A percentile compares a stretch with the other conserved stretches of the same genome.
Conservation (phyloP, 2,797 vertebrate genomes). For the Pangasius sanitwongsei region DNA sequence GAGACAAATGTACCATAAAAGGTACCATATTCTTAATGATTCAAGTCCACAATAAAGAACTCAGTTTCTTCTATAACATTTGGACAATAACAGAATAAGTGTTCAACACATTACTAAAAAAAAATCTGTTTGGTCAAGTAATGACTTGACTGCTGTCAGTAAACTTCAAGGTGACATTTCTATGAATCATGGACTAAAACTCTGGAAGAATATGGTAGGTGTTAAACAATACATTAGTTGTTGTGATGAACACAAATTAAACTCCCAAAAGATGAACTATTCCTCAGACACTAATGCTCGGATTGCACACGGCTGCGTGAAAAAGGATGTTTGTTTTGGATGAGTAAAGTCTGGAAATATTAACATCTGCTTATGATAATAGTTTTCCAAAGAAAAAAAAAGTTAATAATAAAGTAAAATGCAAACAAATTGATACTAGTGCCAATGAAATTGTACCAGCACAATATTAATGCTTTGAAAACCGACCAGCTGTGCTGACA, state of each 20-base stretch:
- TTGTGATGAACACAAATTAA: conserved; percentile 8
- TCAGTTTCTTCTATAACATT: not conserved
- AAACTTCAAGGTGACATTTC: conserved; percentile 10
- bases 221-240: conserved; percentile 33
- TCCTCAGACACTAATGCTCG: conserved; percentile 12
- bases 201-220: conserved; percentile 40
- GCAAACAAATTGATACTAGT: conserved; percentile 14
- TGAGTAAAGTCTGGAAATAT: conserved; percentile 38
- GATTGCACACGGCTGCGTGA: conserved; percentile 2
- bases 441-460: conserved; percentile 31
- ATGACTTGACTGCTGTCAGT: conserved; percentile 8
- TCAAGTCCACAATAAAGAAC: not conserved
- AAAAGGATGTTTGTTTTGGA: conserved; percentile 19
- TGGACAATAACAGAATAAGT: conserved; percentile 20
- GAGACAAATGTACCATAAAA: conserved; percentile 20
- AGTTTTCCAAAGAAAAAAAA: not conserved
- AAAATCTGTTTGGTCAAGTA: not conserved
- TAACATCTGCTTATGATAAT: conserved; percentile 33
- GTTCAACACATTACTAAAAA: conserved; percentile 17
- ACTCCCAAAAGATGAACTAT: conserved; percentile 1
- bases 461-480: conserved; percentile 34
- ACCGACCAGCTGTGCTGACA: conserved; percentile 39
- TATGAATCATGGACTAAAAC: not conserved
- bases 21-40: conserved; percentile 9
- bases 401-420: conserved; percentile 19